Conservation (phyloP, 35 echinoderm and acorn worm species). For the Apostichopus japonicus region DNA sequence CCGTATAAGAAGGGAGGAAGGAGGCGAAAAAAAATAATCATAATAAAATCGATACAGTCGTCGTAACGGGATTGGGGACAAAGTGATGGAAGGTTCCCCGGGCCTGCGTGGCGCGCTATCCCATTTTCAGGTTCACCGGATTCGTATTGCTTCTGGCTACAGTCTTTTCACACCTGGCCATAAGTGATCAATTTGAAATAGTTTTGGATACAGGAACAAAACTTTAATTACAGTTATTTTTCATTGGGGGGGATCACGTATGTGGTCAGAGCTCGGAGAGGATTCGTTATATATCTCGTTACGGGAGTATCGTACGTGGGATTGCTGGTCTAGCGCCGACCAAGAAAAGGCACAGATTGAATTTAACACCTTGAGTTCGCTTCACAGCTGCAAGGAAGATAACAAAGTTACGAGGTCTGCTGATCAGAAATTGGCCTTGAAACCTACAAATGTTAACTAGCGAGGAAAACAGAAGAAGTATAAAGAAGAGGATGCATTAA, state of each 20-base stretch:
- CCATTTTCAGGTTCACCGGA: constrained; percentile 46
- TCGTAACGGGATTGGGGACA: constrained; percentile 16
- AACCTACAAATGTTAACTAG: background rate
- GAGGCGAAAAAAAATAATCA: constrained; percentile 20
- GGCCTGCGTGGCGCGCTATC: constrained; percentile 26
- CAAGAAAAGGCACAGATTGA: background rate
- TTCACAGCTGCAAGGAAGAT: background rate
- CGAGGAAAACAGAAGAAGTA: background rate
- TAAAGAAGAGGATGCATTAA: too few relatives aligned
- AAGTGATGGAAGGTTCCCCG: constrained; percentile 20
- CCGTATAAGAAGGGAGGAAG: background rate
- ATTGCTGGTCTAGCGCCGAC: background rate
- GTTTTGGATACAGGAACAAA: constrained; percentile 50
- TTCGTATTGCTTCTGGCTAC: constrained; percentile 20
- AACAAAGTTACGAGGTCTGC: background rate
- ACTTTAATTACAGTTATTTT: constrained; percentile 54
- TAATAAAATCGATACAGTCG: constrained; percentile 28
- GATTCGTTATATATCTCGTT: background rate
- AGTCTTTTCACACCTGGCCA: constrained; percentile 47
- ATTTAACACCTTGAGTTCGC: constrained; percentile 8
- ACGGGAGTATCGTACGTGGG: too few relatives aligned
- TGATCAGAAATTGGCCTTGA: background rate
- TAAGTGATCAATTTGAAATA: constrained; percentile 56
- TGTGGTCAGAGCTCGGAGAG: background rate
- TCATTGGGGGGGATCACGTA: background rate